A percentile compares a stretch with the other conserved stretches of the same genome.
phyloP scores from a whole-genome alignment of 2,797 vertebrate species.

The Poecilia velifera region DNA sequence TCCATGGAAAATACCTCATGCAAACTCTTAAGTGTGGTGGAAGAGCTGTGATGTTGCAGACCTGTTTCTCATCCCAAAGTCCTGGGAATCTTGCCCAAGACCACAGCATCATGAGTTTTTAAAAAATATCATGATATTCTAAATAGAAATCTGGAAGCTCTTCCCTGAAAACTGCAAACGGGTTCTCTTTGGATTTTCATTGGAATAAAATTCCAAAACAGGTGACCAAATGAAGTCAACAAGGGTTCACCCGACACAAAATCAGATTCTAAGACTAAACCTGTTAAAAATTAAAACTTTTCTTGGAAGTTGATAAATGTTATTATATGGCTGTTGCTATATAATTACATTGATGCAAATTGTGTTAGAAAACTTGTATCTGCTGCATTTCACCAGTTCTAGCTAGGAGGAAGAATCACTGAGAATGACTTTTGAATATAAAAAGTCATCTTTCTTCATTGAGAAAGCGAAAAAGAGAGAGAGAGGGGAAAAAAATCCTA shows the following conservation, averaged over 20 bases:
- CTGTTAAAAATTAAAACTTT: not conserved
- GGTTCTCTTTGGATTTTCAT: not conserved
- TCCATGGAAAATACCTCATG: not conserved
- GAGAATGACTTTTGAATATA: slow-evolving; percentile 28
- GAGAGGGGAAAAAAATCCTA: slow-evolving; percentile 30
- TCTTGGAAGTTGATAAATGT: not conserved
- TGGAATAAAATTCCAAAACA: not conserved
- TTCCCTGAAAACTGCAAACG: not conserved
- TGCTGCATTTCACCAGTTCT: slow-evolving; percentile 15
- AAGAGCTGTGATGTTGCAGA: not conserved
- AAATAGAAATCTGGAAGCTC: not conserved
- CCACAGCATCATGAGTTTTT: not conserved
- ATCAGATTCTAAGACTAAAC: not conserved
- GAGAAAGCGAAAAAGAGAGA: not conserved
- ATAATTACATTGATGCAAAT: not conserved
- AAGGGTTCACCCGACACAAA: not conserved
- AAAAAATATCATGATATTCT: not conserved
- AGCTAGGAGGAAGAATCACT: slow-evolving; percentile 39
- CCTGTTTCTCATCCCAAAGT: not conserved
- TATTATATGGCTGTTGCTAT: not conserved
- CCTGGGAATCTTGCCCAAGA: not conserved
- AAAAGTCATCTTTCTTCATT: slow-evolving; percentile 52
- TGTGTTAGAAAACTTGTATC: slow-evolving; percentile 1
- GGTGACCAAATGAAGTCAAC: not conserved
- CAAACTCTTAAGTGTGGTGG: not conserved